Evolutionary conservation across 2,113 vertebrate genomes (phyloP).

Genomic region (Bubo bubo): DNA sequence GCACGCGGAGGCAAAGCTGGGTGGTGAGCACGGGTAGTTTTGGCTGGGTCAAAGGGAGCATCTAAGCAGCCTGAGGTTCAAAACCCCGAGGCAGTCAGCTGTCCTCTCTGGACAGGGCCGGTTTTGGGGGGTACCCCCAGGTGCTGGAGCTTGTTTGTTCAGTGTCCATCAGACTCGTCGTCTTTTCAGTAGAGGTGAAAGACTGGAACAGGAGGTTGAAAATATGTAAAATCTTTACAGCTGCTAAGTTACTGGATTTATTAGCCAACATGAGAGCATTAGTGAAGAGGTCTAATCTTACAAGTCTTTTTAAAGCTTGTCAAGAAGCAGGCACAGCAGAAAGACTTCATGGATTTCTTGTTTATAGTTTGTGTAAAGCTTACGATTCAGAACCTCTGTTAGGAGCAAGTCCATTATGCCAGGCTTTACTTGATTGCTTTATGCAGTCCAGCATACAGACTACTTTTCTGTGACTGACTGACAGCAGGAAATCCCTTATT

Average conservation of each 20-base stretch:
- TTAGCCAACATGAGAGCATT: background rate
- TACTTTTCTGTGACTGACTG: background rate
- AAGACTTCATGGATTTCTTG: background rate
- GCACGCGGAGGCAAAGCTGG: background rate
- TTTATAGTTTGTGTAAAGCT: background rate
- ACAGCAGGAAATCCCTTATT: background rate
- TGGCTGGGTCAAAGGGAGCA: background rate
- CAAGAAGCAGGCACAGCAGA: background rate
- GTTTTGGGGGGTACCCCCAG: accelerated
- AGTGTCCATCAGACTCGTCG: background rate
- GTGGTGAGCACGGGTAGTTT: accelerated
- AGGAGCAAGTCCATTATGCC: background rate
- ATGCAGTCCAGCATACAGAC: background rate
- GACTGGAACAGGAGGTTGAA: slow-evolving; percentile 7
- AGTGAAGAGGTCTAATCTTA: slow-evolving; percentile 11
- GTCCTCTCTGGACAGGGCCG: background rate
- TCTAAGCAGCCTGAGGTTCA: too few species aligned
- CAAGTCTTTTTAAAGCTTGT: slow-evolving; percentile 43
- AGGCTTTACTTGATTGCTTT: background rate
- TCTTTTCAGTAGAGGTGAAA: background rate
- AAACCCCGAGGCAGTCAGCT: accelerated
- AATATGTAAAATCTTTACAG: slow-evolving; percentile 28
- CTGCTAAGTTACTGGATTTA: slow-evolving; percentile 35
- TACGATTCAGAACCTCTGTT: background rate
- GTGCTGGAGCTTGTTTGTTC: background rate